Conservation (phyloP, 1,140 invertebrate species). For the Hylaeus anthracinus region DNA sequence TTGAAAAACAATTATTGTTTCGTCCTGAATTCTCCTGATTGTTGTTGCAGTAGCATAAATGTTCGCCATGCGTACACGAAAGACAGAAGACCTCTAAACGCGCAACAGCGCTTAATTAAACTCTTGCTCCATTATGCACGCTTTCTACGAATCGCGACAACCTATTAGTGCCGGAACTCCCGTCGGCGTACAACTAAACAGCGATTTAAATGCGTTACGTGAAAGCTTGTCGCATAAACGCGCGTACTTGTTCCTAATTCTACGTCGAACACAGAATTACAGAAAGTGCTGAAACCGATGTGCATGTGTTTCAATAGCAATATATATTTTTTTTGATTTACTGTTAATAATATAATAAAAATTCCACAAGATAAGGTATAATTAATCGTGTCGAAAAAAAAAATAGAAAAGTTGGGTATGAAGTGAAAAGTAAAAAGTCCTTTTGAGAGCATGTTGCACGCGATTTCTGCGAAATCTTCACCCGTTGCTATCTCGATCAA, state of each 20-base stretch:
- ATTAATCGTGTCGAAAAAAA: too few species aligned
- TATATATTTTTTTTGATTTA: too few species aligned
- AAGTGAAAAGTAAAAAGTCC: too few species aligned
- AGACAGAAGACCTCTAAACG: background rate
- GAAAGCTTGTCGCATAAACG: background rate
- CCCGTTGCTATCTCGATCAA: background rate
- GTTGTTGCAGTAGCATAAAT: background rate
- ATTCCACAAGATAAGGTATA: too few species aligned
- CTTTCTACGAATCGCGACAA: slow-evolving; percentile 6
- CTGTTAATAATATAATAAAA: too few species aligned
- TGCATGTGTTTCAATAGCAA: background rate
- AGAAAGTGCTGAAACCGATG: background rate
- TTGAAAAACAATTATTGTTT: too few species aligned
- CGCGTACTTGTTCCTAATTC: too few species aligned
- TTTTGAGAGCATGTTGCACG: too few species aligned
- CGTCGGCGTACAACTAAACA: slow-evolving; percentile 16
- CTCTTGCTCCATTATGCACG: slow-evolving; percentile 24
- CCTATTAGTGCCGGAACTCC: slow-evolving; percentile 23
- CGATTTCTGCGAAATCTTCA: background rate
- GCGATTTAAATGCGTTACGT: slow-evolving; percentile 16
- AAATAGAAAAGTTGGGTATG: too few species aligned
- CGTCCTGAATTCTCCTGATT: too few species aligned
- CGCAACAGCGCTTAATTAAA: slow-evolving; percentile 27
- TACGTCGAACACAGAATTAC: background rate
- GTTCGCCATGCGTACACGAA: background rate